Evolutionary conservation across 2,113 vertebrate species (phyloP).

Genomic region (Semnornis frantzii): DNA sequence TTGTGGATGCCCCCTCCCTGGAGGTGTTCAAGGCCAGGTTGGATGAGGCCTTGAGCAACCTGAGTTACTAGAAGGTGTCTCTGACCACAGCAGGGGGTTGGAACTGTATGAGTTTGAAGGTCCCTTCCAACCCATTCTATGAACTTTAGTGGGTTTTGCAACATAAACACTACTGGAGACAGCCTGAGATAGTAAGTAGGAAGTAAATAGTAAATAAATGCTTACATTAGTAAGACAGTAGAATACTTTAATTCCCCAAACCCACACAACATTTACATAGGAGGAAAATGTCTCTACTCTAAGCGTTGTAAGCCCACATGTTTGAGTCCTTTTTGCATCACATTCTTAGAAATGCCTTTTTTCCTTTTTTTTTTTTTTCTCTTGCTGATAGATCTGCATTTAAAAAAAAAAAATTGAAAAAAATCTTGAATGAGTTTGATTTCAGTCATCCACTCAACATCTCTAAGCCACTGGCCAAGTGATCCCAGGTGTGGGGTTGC

Average conservation of each 20-base stretch:
- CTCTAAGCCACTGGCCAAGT: conserved; percentile 65
- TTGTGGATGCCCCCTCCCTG: no score
- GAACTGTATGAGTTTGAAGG: no score
- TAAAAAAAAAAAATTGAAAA: background rate
- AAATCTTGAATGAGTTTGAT: conserved; percentile 30
- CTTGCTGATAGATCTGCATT: conserved; percentile 36
- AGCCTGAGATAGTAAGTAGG: background rate
- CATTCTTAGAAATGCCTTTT: background rate
- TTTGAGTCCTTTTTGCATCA: background rate
- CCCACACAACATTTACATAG: background rate
- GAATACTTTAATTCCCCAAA: background rate
- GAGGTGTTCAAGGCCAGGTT: no score
- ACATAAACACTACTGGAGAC: fast-evolving
- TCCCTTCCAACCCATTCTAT: no score
- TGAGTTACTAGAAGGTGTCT: no score
- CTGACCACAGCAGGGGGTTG: no score
- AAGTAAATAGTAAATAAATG: background rate
- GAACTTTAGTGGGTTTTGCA: background rate
- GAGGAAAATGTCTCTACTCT: background rate
- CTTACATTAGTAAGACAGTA: background rate
- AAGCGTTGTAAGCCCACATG: background rate
- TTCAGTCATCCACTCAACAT: conserved; percentile 68
- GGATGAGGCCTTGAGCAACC: no score
- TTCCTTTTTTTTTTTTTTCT: background rate
- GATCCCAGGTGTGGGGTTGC: conserved; percentile 89